A percentile compares a stretch with the other conserved stretches of the same genome.
These are phyloP conservation scores for Callosobruchus maculatus DNA, from an alignment of 2,888 invertebrate species.

Conservation along the genomic window DNA sequence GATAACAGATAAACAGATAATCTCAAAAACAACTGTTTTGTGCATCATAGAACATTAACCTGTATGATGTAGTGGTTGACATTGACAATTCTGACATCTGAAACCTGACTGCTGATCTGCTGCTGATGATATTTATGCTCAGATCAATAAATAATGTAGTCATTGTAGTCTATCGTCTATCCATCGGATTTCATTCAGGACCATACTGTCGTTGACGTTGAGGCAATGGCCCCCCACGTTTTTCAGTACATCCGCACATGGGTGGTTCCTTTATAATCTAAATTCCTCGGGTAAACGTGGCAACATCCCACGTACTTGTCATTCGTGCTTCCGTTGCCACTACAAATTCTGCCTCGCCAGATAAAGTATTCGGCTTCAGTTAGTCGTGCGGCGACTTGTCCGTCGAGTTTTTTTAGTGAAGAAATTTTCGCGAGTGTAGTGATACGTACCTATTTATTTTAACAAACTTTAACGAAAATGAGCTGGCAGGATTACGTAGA, in stretches of 20 bases:
- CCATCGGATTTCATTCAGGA: too few species aligned
- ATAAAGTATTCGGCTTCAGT: conserved; percentile 39
- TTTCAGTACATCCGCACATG: neutral
- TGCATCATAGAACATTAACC: too few species aligned
- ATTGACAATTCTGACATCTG: too few species aligned
- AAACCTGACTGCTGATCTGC: too few species aligned
- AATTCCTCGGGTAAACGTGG: neutral
- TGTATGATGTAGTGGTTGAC: too few species aligned
- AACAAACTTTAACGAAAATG: conserved; percentile 59
- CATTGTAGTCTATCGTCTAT: too few species aligned
- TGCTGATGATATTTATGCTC: too few species aligned
- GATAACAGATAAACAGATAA: too few species aligned
- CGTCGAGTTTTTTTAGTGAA: conserved; percentile 35
- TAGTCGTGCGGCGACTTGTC: conserved; percentile 40
- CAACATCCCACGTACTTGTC: conserved; percentile 32
- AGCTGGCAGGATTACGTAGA: conserved; percentile 99
- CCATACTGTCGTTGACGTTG: too few species aligned
- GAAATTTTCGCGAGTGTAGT: conserved; percentile 43
- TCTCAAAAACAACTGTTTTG: too few species aligned
- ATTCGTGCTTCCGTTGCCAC: conserved; percentile 37
- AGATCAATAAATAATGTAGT: too few species aligned
- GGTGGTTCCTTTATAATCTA: neutral
- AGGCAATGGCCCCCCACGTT: neutral
- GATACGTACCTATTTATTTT: conserved; percentile 28
- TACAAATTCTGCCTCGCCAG: conserved; percentile 30